Base-by-base conservation (phyloP, 2,113 vertebrate species). In the Neolamprologus sp. region DNA sequence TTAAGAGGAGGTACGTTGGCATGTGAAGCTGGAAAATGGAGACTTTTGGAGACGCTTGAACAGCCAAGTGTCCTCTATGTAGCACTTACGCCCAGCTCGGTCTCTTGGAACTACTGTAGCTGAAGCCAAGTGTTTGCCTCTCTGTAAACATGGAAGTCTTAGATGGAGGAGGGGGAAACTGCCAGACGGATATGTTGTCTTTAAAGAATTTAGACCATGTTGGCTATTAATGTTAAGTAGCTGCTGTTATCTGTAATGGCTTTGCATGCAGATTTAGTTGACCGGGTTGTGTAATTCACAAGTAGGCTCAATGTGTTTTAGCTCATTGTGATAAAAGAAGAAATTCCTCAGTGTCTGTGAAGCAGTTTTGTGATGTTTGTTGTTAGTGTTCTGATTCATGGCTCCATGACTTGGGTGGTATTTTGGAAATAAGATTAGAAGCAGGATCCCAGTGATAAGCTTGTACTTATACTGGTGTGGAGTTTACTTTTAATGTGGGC, bases 51-150 rank as follows among this genome's bases (percentile, higher is more conserved):
- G 42, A 81, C 35, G 55, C 45, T 19, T 9, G 63, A 78, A 79
- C 31, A 54, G 71, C 87, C 78, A 60, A 83, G 83, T 87, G 89
- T 91, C 90, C 84, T 78, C 88, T 85, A 17, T 65, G 81, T 85
- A 81, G 79, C 87, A 81, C 88, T 84, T 28, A 28, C 57, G 51
- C 31, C 81, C 83, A 19, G 73, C 80, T 81, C 10, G 21, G 28
- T 89, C 88, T 71, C 45, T 33, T 78, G 31, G 19, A 90, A 91
- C 84, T 81, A 31, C 83, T 73, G 68, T 84, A 85, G 83, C 54
- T 54, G 31, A 84, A 28, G 81, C 28, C 5, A 47, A 83, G 14
- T 88, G 89, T 88, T 89, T 92, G 87, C 9, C 83, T 93, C 47
- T 75, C 60, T 86, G 87, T 40, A 81, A 92, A 84, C 84, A 65